These are phyloP conservation scores for Eutrigla gurnardus DNA, from an alignment of 2,797 vertebrate species.

Conservation along the genomic window DNA sequence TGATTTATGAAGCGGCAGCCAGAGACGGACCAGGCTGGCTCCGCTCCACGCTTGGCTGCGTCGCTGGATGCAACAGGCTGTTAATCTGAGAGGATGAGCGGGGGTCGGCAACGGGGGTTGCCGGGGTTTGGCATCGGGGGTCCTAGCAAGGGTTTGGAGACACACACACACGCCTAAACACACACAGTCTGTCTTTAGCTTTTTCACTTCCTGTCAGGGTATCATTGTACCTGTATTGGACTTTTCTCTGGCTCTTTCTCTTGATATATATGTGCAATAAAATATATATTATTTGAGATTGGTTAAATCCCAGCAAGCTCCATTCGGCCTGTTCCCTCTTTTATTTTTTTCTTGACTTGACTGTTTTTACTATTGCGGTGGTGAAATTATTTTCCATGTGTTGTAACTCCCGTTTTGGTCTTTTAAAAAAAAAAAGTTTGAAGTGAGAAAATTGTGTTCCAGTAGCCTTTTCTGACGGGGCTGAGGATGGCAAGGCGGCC, in stretches of 20 bases:
- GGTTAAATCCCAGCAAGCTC: background rate
- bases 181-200: slow-evolving; percentile 17
- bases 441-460: background rate
- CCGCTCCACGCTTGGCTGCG: slow-evolving; percentile 50
- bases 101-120: slow-evolving; percentile 2
- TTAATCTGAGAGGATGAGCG: slow-evolving; percentile 67
- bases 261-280: slow-evolving; percentile 29
- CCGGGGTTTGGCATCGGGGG: background rate
- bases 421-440: background rate
- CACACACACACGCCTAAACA: slow-evolving; percentile 7
- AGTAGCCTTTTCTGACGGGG: background rate
- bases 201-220: slow-evolving; percentile 20
- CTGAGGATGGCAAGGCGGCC: background rate
- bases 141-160: slow-evolving; percentile 9
- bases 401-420: background rate
- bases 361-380: slow-evolving; percentile 12
- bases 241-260: slow-evolving; percentile 22
- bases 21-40: slow-evolving; percentile 39
- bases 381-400: slow-evolving; percentile 13
- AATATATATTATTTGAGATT: slow-evolving; percentile 15
- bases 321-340: slow-evolving; percentile 15
- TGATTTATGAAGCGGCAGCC: slow-evolving; percentile 58
- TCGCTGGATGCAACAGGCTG: slow-evolving; percentile 46
- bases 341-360: slow-evolving; percentile 16
- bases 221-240: slow-evolving; percentile 4